phyloP scores from a whole-genome alignment of 2,113 vertebrate genomes.

The Passer domesticus region DNA sequence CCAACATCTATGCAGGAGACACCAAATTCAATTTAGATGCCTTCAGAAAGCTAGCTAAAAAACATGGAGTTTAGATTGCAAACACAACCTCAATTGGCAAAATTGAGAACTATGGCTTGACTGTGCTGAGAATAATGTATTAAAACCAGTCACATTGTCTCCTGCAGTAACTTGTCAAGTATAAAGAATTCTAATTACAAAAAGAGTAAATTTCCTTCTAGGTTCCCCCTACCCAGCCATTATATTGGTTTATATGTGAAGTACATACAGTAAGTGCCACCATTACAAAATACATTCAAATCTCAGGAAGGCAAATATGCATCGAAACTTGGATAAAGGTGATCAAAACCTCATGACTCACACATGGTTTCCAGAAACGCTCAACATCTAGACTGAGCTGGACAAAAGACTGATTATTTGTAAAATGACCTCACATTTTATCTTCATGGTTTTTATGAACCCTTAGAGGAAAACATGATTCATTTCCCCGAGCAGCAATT shows the following conservation, averaged over 20 bases:
- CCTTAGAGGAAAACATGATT: background rate
- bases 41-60: background rate
- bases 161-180: background rate
- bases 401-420: background rate
- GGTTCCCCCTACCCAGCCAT: rapidly evolving
- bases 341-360: background rate
- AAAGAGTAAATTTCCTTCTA: background rate
- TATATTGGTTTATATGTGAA: background rate
- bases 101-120: background rate
- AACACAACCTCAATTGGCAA: rapidly evolving
- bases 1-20: background rate
- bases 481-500: background rate
- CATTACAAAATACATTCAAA: background rate
- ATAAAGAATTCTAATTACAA: background rate
- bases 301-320: background rate
- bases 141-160: background rate
- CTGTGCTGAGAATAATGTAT: background rate
- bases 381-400: background rate
- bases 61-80: background rate
- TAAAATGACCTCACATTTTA: background rate
- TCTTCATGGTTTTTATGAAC: background rate
- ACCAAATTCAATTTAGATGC: background rate
- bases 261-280: background rate
- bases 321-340: background rate
- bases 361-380: background rate